Base-by-base conservation (phyloP, 37 sponge, comb jelly and placozoan genomes). In the Sycon ciliatum region DNA sequence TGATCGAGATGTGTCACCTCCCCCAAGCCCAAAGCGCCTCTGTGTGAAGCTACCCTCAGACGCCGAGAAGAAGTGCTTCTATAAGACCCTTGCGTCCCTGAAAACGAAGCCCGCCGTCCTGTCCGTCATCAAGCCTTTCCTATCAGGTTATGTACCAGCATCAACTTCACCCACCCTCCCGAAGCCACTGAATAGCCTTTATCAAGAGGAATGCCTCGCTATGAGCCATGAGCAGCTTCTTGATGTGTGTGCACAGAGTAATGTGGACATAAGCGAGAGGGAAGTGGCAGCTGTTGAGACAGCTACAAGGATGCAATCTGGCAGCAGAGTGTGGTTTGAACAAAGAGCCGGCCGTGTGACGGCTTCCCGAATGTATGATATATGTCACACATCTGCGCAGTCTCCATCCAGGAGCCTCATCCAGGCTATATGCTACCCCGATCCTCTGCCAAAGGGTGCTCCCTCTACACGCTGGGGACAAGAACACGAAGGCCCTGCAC, bases 311-410 rank as follows among this genome's bases (percentile, higher is more conserved):
- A 39, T n/a, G 27, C 77, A 82, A 57, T 34, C 83, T 20, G 20
- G 5, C 7, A 66, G 67, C 23, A 69, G 40, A 18, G 13, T 76
- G 0, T 82, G 83, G 83, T 82, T 78, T 42, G 78, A 77, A 32
- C 78, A 82, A 53, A 32, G 83, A 36, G 73, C 83, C 11, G 83
- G 83, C 18, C 73, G 73, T 11, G 78, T 82, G 11, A 82, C 77
- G 32, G 83, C 78, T 42, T 82, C 83, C 24, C 31, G 37, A 32
- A 22, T 82, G 23, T 29, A 62, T 31, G 77, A 77, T 39, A 46
- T 20, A 20, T 46, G 16, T 46, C 53, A 70, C 56, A 34, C 33
- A 23, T 22, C 68, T 39, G 54, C 63, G 67, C 78, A 77, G 56
- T n/a, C n/a, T n/a, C n/a, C n/a, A n/a, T 82, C 83, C 1, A 35